Percentiles rank a stretch among this genome's conserved stretches.
Evolutionary conservation across 2,888 invertebrate species (phyloP).

Genomic region (Ypsolopha scabrella): DNA sequence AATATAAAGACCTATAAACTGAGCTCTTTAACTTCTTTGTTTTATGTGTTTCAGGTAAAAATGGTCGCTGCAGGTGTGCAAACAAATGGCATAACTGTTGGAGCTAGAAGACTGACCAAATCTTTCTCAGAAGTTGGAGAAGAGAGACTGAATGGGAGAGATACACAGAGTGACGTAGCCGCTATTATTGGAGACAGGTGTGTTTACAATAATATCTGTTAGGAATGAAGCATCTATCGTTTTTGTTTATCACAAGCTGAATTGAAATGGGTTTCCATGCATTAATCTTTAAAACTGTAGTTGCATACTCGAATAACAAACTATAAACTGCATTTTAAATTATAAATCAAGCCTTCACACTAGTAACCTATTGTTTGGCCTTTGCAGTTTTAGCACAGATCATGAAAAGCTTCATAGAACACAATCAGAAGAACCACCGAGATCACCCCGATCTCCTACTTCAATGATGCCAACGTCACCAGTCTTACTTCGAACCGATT

Average conservation of each 20-base stretch:
- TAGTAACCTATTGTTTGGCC: too few species aligned
- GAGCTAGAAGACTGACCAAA: constrained; percentile 79
- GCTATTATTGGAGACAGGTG: constrained; percentile 46
- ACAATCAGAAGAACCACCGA: constrained; percentile 86
- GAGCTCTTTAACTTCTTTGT: too few species aligned
- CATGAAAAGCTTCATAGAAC: constrained; percentile 86
- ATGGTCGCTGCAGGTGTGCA: constrained; percentile 93
- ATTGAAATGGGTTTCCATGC: too few species aligned
- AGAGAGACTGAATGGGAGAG: constrained; percentile 42
- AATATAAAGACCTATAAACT: too few species aligned
- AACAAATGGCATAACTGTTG: constrained; percentile 81
- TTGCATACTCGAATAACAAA: too few species aligned
- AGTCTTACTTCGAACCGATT: constrained; percentile 46
- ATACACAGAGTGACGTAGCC: constrained; percentile 36
- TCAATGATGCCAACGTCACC: constrained; percentile 59
- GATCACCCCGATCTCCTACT: constrained; percentile 76
- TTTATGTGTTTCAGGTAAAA: constrained; percentile 69
- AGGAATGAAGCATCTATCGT: too few species aligned
- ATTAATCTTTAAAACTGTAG: too few species aligned
- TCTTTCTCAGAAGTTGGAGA: constrained; percentile 83
- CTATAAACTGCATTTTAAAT: too few species aligned
- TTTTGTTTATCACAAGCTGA: too few species aligned
- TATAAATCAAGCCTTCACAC: too few species aligned
- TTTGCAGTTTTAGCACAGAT: constrained; percentile 57
- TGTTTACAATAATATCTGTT: too few species aligned